Base-by-base conservation (phyloP, 2,888 invertebrate genomes). In the Drosophila robusta region DNA sequence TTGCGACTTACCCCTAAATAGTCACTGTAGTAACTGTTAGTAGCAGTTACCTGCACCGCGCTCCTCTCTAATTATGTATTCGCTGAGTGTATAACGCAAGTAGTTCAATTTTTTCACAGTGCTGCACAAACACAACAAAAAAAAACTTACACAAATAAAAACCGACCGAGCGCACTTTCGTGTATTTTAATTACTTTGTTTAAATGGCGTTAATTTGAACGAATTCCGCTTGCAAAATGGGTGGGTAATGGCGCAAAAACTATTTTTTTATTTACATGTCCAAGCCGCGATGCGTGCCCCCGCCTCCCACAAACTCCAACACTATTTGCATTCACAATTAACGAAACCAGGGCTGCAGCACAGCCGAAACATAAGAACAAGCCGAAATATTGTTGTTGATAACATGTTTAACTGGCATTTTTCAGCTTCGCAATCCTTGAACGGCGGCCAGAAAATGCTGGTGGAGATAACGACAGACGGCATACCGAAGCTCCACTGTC, bases 401-500 rank as follows among this genome's bases (percentile, higher is more conserved):
- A n/a, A n/a, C n/a, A n/a, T 11, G 2, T 32, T 32, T 34, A 12
- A 12, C 12, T 34, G 34, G 0, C 0, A 1, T 14, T 12, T 62
- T 49, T 11, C 63, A 80, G 86, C 82, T 47, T 62, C 79, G 22
- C 80, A 70, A 58, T 55, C 68, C 26, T 16, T 54, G 49, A 60
- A 52, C 36, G 44, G 56, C 16, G 57, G 62, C 3, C 74, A 75
- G 16, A 82, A 89, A 50, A 90, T 91, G 89, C 67, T 91, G 55
- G 91, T 91, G 47, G 90, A 92, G 71, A 83, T 91, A 14, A 91
- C 91, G 38, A 92, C 91, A 0, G 92, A 91, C 41, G 89, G 90
- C 2, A 71, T 92, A 1, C 91, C 91, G 4, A 91, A 91, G 64
- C 76, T 91, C 0, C 89, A 91, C 47, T 91, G 91, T 66, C 91